Base-by-base conservation (phyloP, 2,113 vertebrate species). In the Eretmochelys imbricata region DNA sequence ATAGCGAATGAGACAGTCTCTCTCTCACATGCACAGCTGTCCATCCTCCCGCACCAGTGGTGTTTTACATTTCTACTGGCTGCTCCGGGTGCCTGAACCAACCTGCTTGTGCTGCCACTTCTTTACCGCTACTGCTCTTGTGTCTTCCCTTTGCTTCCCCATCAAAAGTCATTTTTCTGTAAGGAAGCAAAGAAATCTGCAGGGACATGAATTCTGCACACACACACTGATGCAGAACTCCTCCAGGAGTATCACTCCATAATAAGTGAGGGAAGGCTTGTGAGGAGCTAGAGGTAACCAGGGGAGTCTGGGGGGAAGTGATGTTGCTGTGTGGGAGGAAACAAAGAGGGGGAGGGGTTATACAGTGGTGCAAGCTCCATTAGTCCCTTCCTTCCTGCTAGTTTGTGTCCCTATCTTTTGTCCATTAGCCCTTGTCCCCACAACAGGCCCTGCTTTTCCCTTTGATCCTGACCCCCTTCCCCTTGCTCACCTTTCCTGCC, bases 401-500 rank as follows among this genome's bases (percentile, higher is more conserved):
- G 38, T 89, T n/a, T 38, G n/a, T 38, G 10, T 38, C 9, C 65
- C n/a, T 72, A 22, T 72, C 62, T 69, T 69, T 69, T 69, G 17
- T 93, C 80, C 69, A 8, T 93, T 96, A 93, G 93, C 84, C 50
- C 90, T 88, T 84, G 12, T 57, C 49, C 31, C 78, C 85, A 81
- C 62, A 93, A 81, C 62, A 82, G 24, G 1, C 0, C n/a, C 22
- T 42, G 20, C 11, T 46, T 76, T 5, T 27, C 38, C 75, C 75
- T 27, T 46, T 51, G 29, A 93, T 42, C 75, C 49, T 49, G 25
- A 92, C 35, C 75, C 38, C 93, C 94, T 96, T 91, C 76, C 38
- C 22, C 76, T 87, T 85, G 3, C 24, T 91, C 81, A 92, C 57
- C n/a, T 95, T 97, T 94, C 89, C 91, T 92, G 92, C 80, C 92